Conservation (phyloP, 2,797 vertebrate species). For the Nyctibius grandis region DNA sequence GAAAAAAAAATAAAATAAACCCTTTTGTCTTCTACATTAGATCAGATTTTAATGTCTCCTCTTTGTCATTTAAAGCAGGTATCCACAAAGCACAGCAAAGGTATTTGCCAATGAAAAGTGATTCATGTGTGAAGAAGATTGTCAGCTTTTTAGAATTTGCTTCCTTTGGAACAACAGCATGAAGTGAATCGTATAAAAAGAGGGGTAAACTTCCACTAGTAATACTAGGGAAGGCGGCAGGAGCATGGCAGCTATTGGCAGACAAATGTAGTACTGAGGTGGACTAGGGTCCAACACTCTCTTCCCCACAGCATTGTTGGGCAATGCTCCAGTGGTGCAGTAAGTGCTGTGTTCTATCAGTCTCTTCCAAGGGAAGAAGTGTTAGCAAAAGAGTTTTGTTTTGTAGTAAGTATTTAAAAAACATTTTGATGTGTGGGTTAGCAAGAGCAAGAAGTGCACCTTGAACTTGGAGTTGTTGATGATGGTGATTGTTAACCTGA, state of each 20-base stretch:
- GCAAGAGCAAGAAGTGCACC: background rate
- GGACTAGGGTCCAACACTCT: rapidly evolving
- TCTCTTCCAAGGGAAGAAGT: background rate
- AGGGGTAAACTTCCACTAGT: background rate
- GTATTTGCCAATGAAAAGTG: conserved; percentile 20
- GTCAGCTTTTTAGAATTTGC: background rate
- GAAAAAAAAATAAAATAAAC: background rate
- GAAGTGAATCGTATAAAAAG: background rate
- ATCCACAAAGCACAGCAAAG: background rate
- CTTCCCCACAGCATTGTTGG: background rate
- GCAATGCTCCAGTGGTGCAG: background rate
- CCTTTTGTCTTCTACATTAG: background rate
- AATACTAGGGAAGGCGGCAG: background rate
- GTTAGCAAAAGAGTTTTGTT: background rate
- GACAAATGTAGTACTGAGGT: background rate
- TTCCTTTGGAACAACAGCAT: background rate
- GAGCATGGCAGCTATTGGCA: background rate
- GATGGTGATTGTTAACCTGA: background rate
- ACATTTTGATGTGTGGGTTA: background rate
- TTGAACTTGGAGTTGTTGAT: background rate
- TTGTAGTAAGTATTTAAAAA: background rate
- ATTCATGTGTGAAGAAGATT: conserved; percentile 31
- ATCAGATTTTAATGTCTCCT: background rate
- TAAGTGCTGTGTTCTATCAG: background rate
- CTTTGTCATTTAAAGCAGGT: background rate